Base-by-base conservation (phyloP, 1,140 invertebrate species). In the Ladona fulva region DNA sequence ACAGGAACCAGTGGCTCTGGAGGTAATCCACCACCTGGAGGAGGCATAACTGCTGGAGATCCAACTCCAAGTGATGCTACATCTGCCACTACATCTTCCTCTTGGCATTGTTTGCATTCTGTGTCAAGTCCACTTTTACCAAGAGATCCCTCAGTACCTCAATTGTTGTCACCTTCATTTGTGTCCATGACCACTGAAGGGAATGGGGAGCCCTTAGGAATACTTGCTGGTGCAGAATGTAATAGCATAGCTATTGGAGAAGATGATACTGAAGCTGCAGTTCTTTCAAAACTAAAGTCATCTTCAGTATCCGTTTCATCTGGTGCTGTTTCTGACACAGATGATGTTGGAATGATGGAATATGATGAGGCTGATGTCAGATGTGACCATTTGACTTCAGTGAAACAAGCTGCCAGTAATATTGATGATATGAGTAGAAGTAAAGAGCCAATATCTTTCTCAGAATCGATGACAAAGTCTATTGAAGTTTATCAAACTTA, bases 41-140 rank as follows among this genome's bases (percentile, higher is more conserved):
- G 75, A 14, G 75, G 42, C 42, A 29, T 76, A 42, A 76, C 75
- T 14, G 75, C 25, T 76, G 52, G 52, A 66, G 52, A 66, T 66
- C 52, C 52, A 16, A 66, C 52, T 66, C 52, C 52, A 3, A 66
- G 52, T 66, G 52, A 66, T 66, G 52, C 52, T 22, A 37, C 29
- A 37, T 37, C 29, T 5, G 29, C 29, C 29, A 66, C 52, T 66
- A 66, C 52, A 12, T 66, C 52, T 19, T 66, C 52, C n/a, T 66
- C 52, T 66, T 66, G 52, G 52, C 52, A 66, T 22, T 66, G 52
- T 66, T 22, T 66, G 52, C 52, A 66, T 66, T 66, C 52, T 19
- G 52, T 66, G 52, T 66, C 52, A 66, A 66, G 52, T 22, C 75
- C 75, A 11, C 75, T 76, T 42, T 25, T 42, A 11, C 25, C 75